Evolutionary conservation across 2,888 invertebrate species (phyloP), one percentile per base, ranked within the genome.

Genomic region (Cheilosia vulpina): DNA sequence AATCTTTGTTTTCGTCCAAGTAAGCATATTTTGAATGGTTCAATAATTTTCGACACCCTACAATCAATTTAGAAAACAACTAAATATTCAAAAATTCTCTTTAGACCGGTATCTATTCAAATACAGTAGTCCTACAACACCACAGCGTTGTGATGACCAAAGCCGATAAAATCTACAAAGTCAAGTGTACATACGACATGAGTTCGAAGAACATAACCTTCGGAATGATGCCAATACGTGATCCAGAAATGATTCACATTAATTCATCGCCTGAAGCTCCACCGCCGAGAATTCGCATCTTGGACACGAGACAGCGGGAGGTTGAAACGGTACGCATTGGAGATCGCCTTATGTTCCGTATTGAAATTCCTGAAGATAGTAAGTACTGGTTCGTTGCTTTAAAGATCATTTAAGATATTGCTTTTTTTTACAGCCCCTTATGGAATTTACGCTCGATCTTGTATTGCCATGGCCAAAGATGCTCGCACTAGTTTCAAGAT

Each of bases 121-220:
- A 98, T 92, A 98, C 98, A 0, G 97, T 98, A 27, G 98, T 98
- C 9, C 94, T 98, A 24, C 98, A 98, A 92, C 98, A 98, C 90
- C 98, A 98, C 93, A 98, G 97, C 91, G 97, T 98, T 31, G 98
- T 98, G 43, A 98, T 98, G 97, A 98, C 98, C 73, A 98, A 98
- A 92, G 98, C 98, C 4, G 98, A 98, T 92, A 98, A 98, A 92
- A 98, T 98, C 91, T 98, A 98, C 94, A 98, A 98, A 93, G 97
- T 98, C 80, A 97, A 98, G 92, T 98, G 98, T 91, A 98, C 98
- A 6, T 98, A 98, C 92, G 98, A 98, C 92, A 98, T 98, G 96
- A 97, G 97, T 88, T 97, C 98, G 21, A 97, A 97, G 94, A 98
- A 98, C 93, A 97, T 98, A 89, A 98, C 98, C 43, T 98, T 98